A percentile compares a stretch with the other conserved stretches of the same genome.
phyloP scores from a whole-genome alignment of 1,140 invertebrate species.

The Drosophila busckii region DNA sequence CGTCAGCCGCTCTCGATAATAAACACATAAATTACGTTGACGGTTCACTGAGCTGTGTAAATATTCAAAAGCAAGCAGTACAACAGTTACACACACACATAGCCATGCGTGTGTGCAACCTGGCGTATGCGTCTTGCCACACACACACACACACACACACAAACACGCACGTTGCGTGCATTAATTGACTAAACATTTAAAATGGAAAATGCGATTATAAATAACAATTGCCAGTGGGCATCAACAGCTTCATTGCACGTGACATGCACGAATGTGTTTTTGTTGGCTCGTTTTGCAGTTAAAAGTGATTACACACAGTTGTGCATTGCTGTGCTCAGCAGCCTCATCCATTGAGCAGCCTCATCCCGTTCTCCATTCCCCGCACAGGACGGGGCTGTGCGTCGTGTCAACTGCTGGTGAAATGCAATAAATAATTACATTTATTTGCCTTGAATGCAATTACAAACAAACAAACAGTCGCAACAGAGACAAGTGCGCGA shows the following conservation, averaged over 20 bases:
- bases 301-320: constrained; percentile 57
- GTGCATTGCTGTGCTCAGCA: constrained; percentile 6
- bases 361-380: neutral
- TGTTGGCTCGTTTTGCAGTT: constrained; percentile 23
- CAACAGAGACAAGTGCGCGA: constrained; percentile 8
- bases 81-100: neutral
- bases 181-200: constrained; percentile 73
- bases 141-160: no score
- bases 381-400: neutral
- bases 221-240: constrained; percentile 36
- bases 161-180: constrained; percentile 43
- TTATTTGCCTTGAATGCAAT: constrained; percentile 72
- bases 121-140: constrained; percentile 50
- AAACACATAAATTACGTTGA: constrained; percentile 61
- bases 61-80: constrained; percentile 27
- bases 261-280: neutral
- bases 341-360: constrained; percentile 13
- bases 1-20: constrained; percentile 41
- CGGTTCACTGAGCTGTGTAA: constrained; percentile 40
- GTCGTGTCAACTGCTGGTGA: constrained; percentile 40
- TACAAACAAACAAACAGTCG: constrained; percentile 63
- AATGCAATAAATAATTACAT: constrained; percentile 73
- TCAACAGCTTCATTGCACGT: neutral
- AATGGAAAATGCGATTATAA: constrained; percentile 67
- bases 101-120: constrained; percentile 25